Percentiles rank a stretch among this genome's conserved stretches.
These are phyloP conservation scores for Caenorhabditis angaria DNA, from an alignment of 2,888 invertebrate genomes.

Conservation along the genomic window DNA sequence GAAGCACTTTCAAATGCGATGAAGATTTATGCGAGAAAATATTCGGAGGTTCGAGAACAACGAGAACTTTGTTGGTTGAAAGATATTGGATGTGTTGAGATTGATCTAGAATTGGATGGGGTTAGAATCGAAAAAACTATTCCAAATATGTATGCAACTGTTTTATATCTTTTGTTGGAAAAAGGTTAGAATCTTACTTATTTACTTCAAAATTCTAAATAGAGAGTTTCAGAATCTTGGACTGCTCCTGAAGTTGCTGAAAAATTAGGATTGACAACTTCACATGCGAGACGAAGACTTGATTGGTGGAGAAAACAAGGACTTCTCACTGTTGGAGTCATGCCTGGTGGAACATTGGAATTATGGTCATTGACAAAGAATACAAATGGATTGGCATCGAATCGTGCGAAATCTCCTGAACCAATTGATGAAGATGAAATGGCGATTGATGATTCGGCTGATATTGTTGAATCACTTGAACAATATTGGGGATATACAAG, in stretches of 20 bases:
- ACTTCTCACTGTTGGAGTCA: slow-evolving; percentile 13
- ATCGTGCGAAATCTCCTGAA: slow-evolving; percentile 24
- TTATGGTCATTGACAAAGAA: slow-evolving; percentile 26
- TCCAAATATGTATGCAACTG: slow-evolving; percentile 55
- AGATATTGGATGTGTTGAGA: slow-evolving; percentile 51
- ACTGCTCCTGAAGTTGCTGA: slow-evolving; percentile 49
- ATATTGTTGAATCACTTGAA: slow-evolving; percentile 62
- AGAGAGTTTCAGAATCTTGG: slow-evolving; percentile 60
- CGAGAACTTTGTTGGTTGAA: slow-evolving; percentile 56
- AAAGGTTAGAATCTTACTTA: slow-evolving; percentile 44
- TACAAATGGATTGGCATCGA: slow-evolving; percentile 12
- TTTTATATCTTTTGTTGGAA: slow-evolving; percentile 59
- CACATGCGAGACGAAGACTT: slow-evolving; percentile 49
- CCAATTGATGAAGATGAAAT: slow-evolving; percentile 39
- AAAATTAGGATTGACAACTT: slow-evolving; percentile 33
- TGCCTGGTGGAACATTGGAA: slow-evolving; percentile 13
- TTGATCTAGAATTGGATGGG: slow-evolving; percentile 55
- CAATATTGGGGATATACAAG: slow-evolving; percentile 69
- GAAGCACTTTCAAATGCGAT: slow-evolving; percentile 38
- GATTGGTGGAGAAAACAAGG: slow-evolving; percentile 58
- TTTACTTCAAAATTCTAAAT: too few relatives aligned
- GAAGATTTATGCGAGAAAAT: slow-evolving; percentile 44
- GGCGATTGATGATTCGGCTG: slow-evolving; percentile 40
- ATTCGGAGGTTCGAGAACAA: slow-evolving; percentile 32
- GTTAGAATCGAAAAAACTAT: slow-evolving; percentile 49